phyloP scores from a whole-genome alignment of 2,888 invertebrate genomes.

The Actias luna region DNA sequence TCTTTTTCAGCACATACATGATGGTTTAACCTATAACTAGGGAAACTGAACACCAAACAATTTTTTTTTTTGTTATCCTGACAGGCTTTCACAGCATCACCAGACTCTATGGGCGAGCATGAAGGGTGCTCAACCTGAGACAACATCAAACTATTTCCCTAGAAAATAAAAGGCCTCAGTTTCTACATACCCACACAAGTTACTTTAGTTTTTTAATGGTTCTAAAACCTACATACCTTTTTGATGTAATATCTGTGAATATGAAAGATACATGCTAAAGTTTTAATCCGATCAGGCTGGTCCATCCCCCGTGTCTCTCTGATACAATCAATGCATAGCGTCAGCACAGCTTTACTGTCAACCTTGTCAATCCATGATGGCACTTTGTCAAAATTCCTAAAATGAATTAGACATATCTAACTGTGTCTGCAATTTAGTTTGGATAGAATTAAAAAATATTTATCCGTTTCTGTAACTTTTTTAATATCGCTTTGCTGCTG shows the following conservation, averaged over 20 bases:
- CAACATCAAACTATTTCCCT: too few species aligned
- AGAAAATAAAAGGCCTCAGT: background rate
- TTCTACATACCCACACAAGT: background rate
- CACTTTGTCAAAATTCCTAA: conserved; percentile 66
- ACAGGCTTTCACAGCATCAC: too few species aligned
- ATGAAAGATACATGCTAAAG: conserved; percentile 62
- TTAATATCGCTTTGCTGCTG: too few species aligned
- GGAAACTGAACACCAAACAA: too few species aligned
- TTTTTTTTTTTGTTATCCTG: too few species aligned
- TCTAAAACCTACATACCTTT: conserved; percentile 37
- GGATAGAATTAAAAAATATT: too few species aligned
- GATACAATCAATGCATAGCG: conserved; percentile 56
- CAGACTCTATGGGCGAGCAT: too few species aligned
- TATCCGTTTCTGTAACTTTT: too few species aligned
- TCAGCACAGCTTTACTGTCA: conserved; percentile 49
- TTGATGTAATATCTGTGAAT: conserved; percentile 52
- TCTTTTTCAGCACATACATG: too few species aligned
- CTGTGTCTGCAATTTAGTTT: background rate
- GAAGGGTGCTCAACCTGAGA: too few species aligned
- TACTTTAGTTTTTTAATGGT: background rate
- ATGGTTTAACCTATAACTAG: too few species aligned
- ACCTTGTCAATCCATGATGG: conserved; percentile 54
- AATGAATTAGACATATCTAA: conserved; percentile 14
- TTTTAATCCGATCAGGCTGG: conserved; percentile 50
- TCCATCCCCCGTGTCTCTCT: conserved; percentile 48